Conservation (phyloP, 2,113 vertebrate species). For the Fregetta grallaria region DNA sequence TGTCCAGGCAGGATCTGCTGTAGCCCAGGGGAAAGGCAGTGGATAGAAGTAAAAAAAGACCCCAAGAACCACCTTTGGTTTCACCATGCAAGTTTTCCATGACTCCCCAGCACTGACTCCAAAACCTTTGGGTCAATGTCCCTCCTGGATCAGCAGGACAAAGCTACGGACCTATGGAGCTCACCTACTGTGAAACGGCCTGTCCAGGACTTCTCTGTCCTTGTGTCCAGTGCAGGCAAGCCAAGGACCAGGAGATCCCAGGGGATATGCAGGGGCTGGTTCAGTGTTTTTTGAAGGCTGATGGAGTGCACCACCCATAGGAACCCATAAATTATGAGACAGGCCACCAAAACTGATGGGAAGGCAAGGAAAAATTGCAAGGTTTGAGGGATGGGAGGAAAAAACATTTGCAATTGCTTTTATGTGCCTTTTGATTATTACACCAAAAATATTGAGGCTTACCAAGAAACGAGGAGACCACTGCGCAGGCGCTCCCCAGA, state of each 20-base stretch:
- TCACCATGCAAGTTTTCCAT: neutral
- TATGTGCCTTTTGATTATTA: neutral
- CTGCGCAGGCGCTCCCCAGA: accelerated
- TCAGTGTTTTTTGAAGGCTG: neutral
- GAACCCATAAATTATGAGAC: neutral
- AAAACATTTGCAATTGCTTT: neutral
- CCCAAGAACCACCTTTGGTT: neutral
- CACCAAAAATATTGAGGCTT: neutral
- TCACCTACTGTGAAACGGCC: neutral
- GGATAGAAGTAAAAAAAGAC: neutral
- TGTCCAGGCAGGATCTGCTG: neutral
- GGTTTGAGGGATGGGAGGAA: neutral
- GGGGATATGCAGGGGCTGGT: neutral
- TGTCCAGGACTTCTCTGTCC: neutral
- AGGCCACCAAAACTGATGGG: neutral
- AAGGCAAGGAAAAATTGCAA: neutral
- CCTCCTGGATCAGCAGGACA: neutral
- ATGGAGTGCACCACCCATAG: neutral
- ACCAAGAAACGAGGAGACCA: neutral
- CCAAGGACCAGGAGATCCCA: neutral
- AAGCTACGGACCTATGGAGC: neutral
- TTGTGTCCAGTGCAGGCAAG: neutral
- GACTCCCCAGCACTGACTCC: neutral
- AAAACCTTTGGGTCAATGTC: neutral
- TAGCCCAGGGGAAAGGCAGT: neutral